These are phyloP conservation scores for Iselma pallidipennis DNA, from an alignment of 2,888 invertebrate genomes.

Conservation along the genomic window DNA sequence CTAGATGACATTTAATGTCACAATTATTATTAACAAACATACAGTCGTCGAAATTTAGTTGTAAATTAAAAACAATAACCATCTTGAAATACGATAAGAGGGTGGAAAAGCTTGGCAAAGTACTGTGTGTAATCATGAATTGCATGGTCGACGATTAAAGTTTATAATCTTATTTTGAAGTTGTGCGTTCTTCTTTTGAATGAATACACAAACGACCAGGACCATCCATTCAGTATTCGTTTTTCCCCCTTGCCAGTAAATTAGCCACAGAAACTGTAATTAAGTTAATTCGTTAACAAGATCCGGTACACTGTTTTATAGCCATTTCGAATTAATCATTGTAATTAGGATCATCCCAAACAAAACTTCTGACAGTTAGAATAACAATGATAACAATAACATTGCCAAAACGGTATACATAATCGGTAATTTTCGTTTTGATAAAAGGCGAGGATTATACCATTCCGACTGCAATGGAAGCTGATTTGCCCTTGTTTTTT, in stretches of 20 bases:
- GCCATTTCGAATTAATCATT: conserved; percentile 38
- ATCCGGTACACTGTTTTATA: conserved; percentile 39
- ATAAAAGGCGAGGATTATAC: no score
- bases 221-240: conserved; percentile 20
- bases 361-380: not conserved
- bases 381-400: conserved; percentile 4
- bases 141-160: conserved; percentile 18
- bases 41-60: not conserved
- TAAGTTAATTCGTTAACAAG: conserved; percentile 42
- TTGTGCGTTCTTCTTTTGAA: conserved; percentile 12
- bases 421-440: no score
- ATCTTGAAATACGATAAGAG: not conserved
- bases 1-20: not conserved
- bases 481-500: no score
- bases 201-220: conserved; percentile 9
- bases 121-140: conserved; percentile 5
- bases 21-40: not conserved
- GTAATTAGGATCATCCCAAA: conserved; percentile 36
- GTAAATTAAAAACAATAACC: not conserved
- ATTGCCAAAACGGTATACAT: not conserved
- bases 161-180: conserved; percentile 24
- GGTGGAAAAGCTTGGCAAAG: not conserved
- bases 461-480: no score
- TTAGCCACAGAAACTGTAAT: conserved; percentile 38
- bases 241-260: conserved; percentile 30